Evolutionary conservation across 2,888 invertebrate genomes (phyloP), one percentile per base, ranked within the genome.

Genomic region (Drosophila siamana): DNA sequence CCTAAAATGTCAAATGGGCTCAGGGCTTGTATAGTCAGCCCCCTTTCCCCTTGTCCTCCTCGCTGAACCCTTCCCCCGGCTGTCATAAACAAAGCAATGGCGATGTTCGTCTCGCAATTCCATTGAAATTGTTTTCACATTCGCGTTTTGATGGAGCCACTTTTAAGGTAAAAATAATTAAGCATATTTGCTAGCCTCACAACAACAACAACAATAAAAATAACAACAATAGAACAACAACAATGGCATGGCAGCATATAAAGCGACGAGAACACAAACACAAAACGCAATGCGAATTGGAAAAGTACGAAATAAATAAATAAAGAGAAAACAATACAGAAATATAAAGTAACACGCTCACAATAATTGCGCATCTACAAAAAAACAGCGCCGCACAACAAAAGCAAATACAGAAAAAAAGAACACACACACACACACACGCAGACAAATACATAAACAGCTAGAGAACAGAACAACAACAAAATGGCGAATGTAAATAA

Each of bases 151-250:
- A 80, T 86, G 85, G 62, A 75, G 82, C 77, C 71, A 86, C 84
- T 75, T 89, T 89, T 85, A 83, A 89, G 89, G 89, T 89, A 86
- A 89, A 86, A 86, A 86, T 86, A 89, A 89, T 86, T 89, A 86
- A 88, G 80, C 88, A 89, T 85, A 89, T 89, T 88, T 86, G 88
- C 80, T 51, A 71, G 67, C 19, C 26, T 57, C 60, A 60, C 67
- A 63, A 48, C 69, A 77, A 55, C 54, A 70, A 51, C 51, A 67
- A 60, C 33, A 69, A 52, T 24, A 59, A 51, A 28, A 59, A 22
- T 36, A 51, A 48, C 44, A 50, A 24, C 22, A 38, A 40, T 26
- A 36, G n/a, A n/a, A n/a, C n/a, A n/a, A 36, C 22, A 38, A 40
- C 40, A 48, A 43, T 30, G 19, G 46, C 51, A 24, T 33, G 43